Base-by-base conservation (phyloP, 2,888 invertebrate species). In the Lepidochitona cinerea region DNA sequence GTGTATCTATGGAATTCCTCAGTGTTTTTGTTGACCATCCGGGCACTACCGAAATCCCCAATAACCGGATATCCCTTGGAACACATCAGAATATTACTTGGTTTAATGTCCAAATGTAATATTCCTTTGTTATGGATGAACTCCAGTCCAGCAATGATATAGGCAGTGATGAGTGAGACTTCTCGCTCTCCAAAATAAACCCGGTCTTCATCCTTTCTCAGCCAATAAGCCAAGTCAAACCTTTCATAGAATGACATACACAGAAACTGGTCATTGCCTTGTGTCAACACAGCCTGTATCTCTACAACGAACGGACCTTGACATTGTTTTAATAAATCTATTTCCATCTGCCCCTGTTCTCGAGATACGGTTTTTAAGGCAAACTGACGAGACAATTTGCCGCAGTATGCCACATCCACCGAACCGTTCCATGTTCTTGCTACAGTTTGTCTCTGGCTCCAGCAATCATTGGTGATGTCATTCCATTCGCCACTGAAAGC, bases 61-160 rank as follows among this genome's bases (percentile, higher is more conserved):
- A 66, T 35, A 3, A 66, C 29, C 14, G 37, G 66, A 36, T 66
- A 66, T 32, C 66, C 66, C n/a, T 36, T 66, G 29, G 1, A 18
- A 37, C n/a, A 12, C 14, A 66, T 37, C 33, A 66, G 4, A 35
- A 66, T 7, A 26, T 66, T 66, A 14, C 36, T 37, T 23, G 66
- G 66, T 36, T 66, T 66, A n/a, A 66, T 36, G 66, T 66, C 66
- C n/a, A 66, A 66, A 36, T 66, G 66, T 7, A 66, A 23, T 12
- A 66, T 37, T 23, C 26, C 37, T n/a, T 1, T 32, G 14, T 35
- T 37, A 18, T 66, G 66, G 23, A 66, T 35, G 26, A 23, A 66
- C 18, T 37, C n/a, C 1, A 37, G n/a, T 18, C 36, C 33, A n/a
- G 37, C 23, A 18, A 66, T n/a, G 35, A 66, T 23, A 37, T 66